Percentiles rank a stretch among this genome's conserved stretches.
Conservation (phyloP, 1,140 invertebrate genomes). For the Orchesella cincta region DNA sequence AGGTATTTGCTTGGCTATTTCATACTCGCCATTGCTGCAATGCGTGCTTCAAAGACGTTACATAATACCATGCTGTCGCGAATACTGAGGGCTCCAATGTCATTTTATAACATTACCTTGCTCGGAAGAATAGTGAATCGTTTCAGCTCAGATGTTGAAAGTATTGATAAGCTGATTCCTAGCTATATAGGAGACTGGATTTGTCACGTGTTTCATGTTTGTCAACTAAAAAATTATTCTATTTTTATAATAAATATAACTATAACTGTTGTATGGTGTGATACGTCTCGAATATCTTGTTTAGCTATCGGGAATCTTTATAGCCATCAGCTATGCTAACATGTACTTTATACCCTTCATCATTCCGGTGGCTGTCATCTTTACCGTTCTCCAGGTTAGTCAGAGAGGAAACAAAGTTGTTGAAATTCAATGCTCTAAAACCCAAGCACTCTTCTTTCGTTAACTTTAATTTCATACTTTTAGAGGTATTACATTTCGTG, state of each 20-base stretch:
- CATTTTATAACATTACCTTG: conserved; percentile 60
- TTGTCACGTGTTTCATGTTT: conserved; percentile 2
- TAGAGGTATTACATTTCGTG: conserved; percentile 41
- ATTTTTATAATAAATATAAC: no score
- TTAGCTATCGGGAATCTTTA: no score
- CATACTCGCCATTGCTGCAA: conserved; percentile 30
- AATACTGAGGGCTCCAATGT: conserved; percentile 57
- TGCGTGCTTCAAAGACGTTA: conserved; percentile 49
- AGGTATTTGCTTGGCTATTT: conserved; percentile 36
- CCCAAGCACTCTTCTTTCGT: no score
- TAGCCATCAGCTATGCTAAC: neutral
- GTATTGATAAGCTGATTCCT: conserved; percentile 65
- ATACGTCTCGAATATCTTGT: no score
- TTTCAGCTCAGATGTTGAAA: conserved; percentile 76
- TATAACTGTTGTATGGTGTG: no score
- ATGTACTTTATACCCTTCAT: neutral
- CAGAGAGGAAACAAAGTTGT: no score
- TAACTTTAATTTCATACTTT: no score
- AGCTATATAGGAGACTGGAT: neutral
- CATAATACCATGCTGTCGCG: conserved; percentile 52
- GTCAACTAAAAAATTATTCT: no score
- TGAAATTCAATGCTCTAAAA: no score
- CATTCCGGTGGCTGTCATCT: neutral
- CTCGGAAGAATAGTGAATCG: conserved; percentile 59
- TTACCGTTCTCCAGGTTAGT: neutral